Evolutionary conservation across 2,113 vertebrate genomes (phyloP).

Genomic region (Vireo altiloquus): DNA sequence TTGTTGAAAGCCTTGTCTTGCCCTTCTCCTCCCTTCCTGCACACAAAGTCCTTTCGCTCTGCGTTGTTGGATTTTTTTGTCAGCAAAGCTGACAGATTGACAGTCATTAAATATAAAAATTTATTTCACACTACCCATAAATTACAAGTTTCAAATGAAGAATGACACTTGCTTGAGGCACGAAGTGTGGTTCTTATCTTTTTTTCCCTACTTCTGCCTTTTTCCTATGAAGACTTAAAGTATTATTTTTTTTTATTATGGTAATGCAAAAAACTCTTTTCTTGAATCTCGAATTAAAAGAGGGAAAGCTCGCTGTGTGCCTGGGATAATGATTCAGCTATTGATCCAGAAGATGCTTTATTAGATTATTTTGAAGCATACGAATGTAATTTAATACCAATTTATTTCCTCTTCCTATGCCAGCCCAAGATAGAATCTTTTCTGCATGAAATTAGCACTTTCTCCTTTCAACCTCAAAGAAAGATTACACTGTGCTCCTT

Average conservation of each 20-base stretch:
- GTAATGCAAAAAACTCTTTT: not conserved
- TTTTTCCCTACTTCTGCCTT: not conserved
- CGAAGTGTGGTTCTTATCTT: not conserved
- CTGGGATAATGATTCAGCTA: slow-evolving; percentile 16
- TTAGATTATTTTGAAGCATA: slow-evolving; percentile 33
- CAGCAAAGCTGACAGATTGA: slow-evolving; percentile 10
- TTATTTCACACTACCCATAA: not conserved
- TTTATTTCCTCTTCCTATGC: slow-evolving; percentile 23
- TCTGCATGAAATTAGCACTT: slow-evolving; percentile 19
- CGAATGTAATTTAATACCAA: slow-evolving; percentile 39
- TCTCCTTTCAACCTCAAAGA: slow-evolving; percentile 35
- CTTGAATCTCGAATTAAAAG: slow-evolving; percentile 27
- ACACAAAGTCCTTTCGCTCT: not conserved
- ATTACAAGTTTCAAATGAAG: slow-evolving; percentile 14
- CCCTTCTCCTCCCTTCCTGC: not conserved
- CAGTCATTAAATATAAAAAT: not conserved
- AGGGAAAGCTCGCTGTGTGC: not conserved
- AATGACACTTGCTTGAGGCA: slow-evolving; percentile 9
- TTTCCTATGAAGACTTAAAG: not conserved
- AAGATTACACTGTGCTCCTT: not conserved
- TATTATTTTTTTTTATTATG: not conserved
- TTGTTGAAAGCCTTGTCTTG: not conserved
- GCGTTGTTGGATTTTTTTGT: not conserved
- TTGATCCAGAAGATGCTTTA: slow-evolving; percentile 47
- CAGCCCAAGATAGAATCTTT: not conserved